Base-by-base conservation (phyloP, 2,888 invertebrate genomes). In the Muschampia plurimacula region DNA sequence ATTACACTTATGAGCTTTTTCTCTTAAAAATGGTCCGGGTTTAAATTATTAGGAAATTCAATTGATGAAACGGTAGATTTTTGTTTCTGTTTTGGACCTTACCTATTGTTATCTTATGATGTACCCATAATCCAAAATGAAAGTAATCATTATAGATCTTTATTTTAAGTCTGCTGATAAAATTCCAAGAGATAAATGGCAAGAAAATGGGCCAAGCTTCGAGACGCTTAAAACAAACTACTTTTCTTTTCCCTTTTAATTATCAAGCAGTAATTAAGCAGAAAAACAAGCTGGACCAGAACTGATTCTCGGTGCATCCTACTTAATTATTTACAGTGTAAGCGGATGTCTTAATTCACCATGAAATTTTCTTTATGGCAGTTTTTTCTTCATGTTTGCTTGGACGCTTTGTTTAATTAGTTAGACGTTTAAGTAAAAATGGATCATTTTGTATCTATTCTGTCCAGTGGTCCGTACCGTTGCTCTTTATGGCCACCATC, bases 381-480 rank as follows among this genome's bases (percentile, higher is more conserved):
- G 79, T 80, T 84, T 83, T 83, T 83, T 81, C 77, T 81, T 76
- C 77, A 78, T 81, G 82, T 90, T 85, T 88, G 83, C 83, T 86
- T 79, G 83, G 81, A 77, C 82, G 84, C 83, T 82, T 84, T 81
- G 88, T 82, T 87, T 90, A 89, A 91, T 91, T 91, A 89, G 84
- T 79, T 78, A 74, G 78, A 74, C 81, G 80, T 82, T 84, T 83
- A 80, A 82, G 81, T 79, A 77, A 75, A 82, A 81, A 82, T 62
- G 67, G 74, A 65, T 55, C 55, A 55, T 83, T 83, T 80, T 80
- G 79, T 80, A 77, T 52, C 52, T 55, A 59, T 72, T 57, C 28
- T 74, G 80, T 74, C 74, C 83, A 84, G 49, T 82, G 83, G 82
- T 86, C 82, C 86, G 86, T 80, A 84, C 81, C 86, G 78, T 73